Conservation (phyloP, 1,140 invertebrate genomes). For the Hyles vespertilio region DNA sequence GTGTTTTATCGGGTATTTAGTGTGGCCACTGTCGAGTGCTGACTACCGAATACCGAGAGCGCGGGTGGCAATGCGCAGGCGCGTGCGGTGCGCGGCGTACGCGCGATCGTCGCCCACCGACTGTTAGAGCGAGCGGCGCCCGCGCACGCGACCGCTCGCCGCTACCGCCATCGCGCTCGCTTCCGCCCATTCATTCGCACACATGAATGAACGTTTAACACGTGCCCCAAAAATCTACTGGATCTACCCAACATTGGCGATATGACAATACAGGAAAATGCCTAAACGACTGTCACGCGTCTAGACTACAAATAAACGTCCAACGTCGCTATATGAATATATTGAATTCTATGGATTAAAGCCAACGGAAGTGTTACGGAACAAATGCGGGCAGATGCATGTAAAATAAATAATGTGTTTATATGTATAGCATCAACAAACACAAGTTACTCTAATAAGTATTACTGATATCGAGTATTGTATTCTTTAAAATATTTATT, state of each 20-base stretch:
- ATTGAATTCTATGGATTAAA: too few species aligned
- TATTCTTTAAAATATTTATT: too few species aligned
- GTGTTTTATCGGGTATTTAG: slow-evolving; percentile 7
- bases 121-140: slow-evolving; percentile 38
- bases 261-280: slow-evolving; percentile 27
- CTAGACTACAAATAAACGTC: slow-evolving; percentile 5
- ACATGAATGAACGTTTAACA: slow-evolving; percentile 58
- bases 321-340: too few species aligned
- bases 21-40: slow-evolving; percentile 5
- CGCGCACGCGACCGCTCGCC: too few species aligned
- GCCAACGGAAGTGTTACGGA: too few species aligned
- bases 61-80: slow-evolving; percentile 34
- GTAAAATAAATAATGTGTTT: too few species aligned
- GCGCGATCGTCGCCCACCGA: slow-evolving; percentile 52
- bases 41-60: slow-evolving; percentile 24
- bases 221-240: slow-evolving; percentile 54
- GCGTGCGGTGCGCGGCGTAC: slow-evolving; percentile 44
- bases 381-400: too few species aligned
- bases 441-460: too few species aligned
- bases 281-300: slow-evolving; percentile 32
- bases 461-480: too few species aligned
- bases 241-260: slow-evolving; percentile 28
- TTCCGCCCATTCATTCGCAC: slow-evolving; percentile 48
- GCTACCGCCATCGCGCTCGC: too few species aligned
- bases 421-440: too few species aligned